Evolutionary conservation across 2,888 invertebrate species (phyloP).

Genomic region (Hypomecis punctinalis): DNA sequence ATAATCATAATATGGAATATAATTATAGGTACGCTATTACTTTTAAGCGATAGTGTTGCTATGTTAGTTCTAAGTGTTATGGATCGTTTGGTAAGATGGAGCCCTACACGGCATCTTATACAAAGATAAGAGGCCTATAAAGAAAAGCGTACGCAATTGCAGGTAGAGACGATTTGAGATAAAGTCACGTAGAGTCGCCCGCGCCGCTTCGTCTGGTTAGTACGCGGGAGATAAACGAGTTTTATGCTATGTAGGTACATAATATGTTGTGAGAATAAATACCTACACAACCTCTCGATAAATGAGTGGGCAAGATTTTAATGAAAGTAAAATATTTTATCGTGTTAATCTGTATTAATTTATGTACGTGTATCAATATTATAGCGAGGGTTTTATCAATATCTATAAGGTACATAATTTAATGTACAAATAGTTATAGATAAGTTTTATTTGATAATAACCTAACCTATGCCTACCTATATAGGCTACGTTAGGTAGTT

Average conservation of each 20-base stretch:
- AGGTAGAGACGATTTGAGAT: slow-evolving; percentile 31
- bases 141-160: slow-evolving; percentile 18
- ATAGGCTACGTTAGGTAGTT: too few relatives aligned
- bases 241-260: not conserved
- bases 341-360: too few relatives aligned
- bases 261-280: not conserved
- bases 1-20: too few relatives aligned
- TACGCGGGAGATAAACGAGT: slow-evolving; percentile 3
- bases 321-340: too few relatives aligned
- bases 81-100: slow-evolving; percentile 19
- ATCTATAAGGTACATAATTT: too few relatives aligned
- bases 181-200: slow-evolving; percentile 29
- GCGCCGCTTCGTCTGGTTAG: slow-evolving; percentile 24
- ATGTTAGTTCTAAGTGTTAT: not conserved
- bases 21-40: not conserved
- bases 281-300: too few relatives aligned
- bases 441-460: too few relatives aligned
- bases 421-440: too few relatives aligned
- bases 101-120: slow-evolving; percentile 14
- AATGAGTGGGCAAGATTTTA: too few relatives aligned
- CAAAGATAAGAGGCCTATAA: slow-evolving; percentile 20
- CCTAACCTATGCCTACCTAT: too few relatives aligned
- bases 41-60: not conserved
- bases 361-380: too few relatives aligned
- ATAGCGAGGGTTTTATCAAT: too few relatives aligned